These are phyloP conservation scores for Rousettus leschenaultii DNA, from an alignment of 2,113 vertebrate species.

Conservation along the genomic window DNA sequence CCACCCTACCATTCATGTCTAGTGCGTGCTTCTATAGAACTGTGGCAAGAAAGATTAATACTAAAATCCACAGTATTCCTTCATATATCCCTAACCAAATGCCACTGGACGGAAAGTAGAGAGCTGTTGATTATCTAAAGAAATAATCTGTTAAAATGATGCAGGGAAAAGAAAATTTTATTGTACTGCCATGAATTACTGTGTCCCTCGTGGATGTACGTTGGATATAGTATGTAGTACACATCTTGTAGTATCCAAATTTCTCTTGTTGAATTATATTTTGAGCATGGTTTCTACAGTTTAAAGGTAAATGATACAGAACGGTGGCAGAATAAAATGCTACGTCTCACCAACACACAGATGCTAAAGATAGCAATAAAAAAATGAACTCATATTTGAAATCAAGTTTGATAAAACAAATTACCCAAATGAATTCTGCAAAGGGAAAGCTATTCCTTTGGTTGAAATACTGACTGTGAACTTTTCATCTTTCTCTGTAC, in stretches of 20 bases:
- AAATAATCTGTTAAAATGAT: slow-evolving; percentile 52
- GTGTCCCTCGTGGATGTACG: slow-evolving; percentile 21
- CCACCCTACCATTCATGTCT: neutral
- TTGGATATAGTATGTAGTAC: slow-evolving; percentile 38
- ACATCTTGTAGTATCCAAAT: slow-evolving; percentile 65
- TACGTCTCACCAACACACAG: slow-evolving; percentile 63
- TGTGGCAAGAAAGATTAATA: neutral
- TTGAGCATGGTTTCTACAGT: slow-evolving; percentile 69
- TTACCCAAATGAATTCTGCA: slow-evolving; percentile 52
- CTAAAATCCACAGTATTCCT: neutral
- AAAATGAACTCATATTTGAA: slow-evolving; percentile 70
- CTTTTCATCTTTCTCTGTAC: neutral
- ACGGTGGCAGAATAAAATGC: slow-evolving; percentile 72
- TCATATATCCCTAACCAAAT: neutral
- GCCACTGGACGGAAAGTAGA: neutral
- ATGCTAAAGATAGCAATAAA: slow-evolving; percentile 76
- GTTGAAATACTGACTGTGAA: slow-evolving; percentile 56
- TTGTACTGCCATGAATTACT: slow-evolving; percentile 47
- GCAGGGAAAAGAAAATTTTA: slow-evolving; percentile 40
- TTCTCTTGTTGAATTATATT: slow-evolving; percentile 69
- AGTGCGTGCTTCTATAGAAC: neutral
- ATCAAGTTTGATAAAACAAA: slow-evolving; percentile 75
- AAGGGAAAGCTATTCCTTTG: slow-evolving; percentile 51
- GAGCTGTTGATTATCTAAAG: slow-evolving; percentile 26
- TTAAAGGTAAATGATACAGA: slow-evolving; percentile 71